Percentiles rank a stretch among this genome's conserved stretches.
Evolutionary conservation across 2,113 vertebrate species (phyloP).

Genomic region (Gymnorhina tibicen): DNA sequence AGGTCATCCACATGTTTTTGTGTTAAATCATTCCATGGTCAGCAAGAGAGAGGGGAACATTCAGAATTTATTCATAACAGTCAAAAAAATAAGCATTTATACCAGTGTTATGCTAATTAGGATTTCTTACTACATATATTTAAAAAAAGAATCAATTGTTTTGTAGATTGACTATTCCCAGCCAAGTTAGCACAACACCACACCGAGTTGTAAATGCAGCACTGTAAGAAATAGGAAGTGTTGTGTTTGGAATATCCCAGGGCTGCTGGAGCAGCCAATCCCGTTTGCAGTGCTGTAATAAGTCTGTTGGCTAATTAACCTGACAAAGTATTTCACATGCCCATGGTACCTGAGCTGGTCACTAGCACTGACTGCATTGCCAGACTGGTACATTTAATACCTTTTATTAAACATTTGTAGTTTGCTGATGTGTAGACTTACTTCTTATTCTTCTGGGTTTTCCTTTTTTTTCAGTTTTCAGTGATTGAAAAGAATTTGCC

Average conservation of each 20-base stretch:
- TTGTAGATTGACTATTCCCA: background rate
- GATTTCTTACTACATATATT: background rate
- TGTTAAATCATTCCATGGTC: background rate
- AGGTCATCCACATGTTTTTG: background rate
- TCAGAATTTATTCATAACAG: slow-evolving; percentile 9
- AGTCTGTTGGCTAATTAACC: background rate
- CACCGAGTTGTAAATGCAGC: background rate
- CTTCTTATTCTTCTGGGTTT: background rate
- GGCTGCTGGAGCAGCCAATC: background rate
- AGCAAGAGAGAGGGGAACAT: background rate
- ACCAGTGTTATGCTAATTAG: background rate
- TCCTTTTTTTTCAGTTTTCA: background rate
- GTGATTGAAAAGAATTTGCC: background rate
- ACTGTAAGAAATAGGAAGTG: background rate
- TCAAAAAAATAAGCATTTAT: background rate
- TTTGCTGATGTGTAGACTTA: background rate
- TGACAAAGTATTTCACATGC: background rate
- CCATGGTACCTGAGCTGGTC: background rate
- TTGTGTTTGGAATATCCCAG: background rate
- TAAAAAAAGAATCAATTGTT: background rate
- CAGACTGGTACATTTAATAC: background rate
- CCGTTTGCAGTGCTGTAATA: background rate
- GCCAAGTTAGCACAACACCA: background rate
- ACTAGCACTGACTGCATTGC: background rate
- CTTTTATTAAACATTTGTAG: background rate